Conservation (phyloP, 2,888 invertebrate species). For the Pristionchus mayeri region DNA sequence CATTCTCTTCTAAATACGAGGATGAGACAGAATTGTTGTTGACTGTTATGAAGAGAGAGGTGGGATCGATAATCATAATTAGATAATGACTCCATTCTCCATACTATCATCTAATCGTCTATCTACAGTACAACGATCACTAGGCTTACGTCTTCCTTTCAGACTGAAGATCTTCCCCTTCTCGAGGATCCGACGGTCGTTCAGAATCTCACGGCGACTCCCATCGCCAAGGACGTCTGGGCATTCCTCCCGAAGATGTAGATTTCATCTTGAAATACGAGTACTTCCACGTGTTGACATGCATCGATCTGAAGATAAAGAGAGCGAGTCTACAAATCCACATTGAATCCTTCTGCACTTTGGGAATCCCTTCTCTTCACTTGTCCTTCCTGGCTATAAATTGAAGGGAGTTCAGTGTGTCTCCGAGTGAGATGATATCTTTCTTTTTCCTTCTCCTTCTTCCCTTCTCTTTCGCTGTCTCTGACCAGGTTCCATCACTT, state of each 20-base stretch:
- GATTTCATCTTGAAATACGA: background rate
- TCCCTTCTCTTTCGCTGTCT: background rate
- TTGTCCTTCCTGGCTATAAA: background rate
- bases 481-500: background rate
- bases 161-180: background rate
- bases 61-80: background rate
- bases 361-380: background rate
- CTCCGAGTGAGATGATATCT: too few relatives aligned
- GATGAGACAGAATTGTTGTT: background rate
- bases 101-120: too few relatives aligned
- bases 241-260: background rate
- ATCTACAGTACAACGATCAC: too few relatives aligned
- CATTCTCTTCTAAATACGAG: background rate
- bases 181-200: background rate
- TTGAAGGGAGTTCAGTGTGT: too few relatives aligned
- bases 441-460: too few relatives aligned
- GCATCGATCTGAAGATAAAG: slow-evolving; percentile 15
- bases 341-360: slow-evolving; percentile 4
- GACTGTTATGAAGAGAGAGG: background rate
- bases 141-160: background rate
- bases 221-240: background rate
- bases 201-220: background rate
- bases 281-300: background rate
- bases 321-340: background rate
- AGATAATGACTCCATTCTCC: too few relatives aligned